phyloP scores from a whole-genome alignment of 1,140 invertebrate genomes.

The Contarinia nasturtii region DNA sequence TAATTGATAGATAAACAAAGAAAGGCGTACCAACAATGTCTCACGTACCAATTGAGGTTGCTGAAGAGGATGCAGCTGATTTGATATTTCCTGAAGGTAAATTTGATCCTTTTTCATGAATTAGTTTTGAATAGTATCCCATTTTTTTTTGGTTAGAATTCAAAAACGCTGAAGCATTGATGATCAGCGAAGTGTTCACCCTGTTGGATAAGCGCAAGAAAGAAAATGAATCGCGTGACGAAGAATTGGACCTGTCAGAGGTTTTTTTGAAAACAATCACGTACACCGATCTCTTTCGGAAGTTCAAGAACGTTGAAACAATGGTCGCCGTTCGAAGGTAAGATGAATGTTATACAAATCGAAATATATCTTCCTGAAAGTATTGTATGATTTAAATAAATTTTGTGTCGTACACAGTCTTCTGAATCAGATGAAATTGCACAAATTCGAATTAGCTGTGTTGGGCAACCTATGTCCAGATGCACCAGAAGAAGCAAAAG shows the following conservation, averaged over 20 bases:
- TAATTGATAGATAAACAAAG: no score
- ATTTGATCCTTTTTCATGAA: neutral
- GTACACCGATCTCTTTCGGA: constrained; percentile 88
- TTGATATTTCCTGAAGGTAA: constrained; percentile 73
- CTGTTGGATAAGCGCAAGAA: constrained; percentile 90
- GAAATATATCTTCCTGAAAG: neutral
- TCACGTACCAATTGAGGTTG: neutral
- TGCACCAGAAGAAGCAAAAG: constrained; percentile 93
- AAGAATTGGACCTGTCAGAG: constrained; percentile 95
- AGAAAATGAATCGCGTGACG: constrained; percentile 94
- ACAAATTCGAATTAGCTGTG: constrained; percentile 96
- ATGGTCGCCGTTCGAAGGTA: constrained; percentile 85
- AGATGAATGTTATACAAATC: constrained; percentile 3
- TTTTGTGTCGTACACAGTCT: constrained; percentile 36
- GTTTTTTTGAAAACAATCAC: constrained; percentile 96
- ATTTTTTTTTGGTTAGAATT: constrained; percentile 62
- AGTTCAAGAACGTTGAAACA: constrained; percentile 97
- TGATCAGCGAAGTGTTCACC: constrained; percentile 98
- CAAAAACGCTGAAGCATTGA: constrained; percentile 91
- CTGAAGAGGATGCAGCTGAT: constrained; percentile 70
- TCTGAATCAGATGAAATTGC: constrained; percentile 85
- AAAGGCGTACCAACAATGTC: no score
- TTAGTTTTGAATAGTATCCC: neutral
- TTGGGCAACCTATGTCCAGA: constrained; percentile 96
- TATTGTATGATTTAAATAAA: neutral